Conservation (phyloP, 2,888 invertebrate genomes). For the Synanthedon myopaeformis region DNA sequence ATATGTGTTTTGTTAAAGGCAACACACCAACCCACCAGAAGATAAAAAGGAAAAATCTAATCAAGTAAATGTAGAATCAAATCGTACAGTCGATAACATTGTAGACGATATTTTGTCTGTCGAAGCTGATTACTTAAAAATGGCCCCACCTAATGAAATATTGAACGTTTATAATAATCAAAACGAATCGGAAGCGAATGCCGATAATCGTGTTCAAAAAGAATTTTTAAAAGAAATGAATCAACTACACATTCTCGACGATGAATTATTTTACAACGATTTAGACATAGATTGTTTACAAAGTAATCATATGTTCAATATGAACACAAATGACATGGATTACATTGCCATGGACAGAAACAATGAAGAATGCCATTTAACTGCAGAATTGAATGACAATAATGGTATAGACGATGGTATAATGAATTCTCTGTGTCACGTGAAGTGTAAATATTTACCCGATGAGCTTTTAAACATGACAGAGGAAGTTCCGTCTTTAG, state of each 20-base stretch:
- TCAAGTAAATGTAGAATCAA: slow-evolving; percentile 17
- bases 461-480: slow-evolving; percentile 43
- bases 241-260: slow-evolving; percentile 50
- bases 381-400: slow-evolving; percentile 31
- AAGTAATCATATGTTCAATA: slow-evolving; percentile 43
- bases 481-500: slow-evolving; percentile 17
- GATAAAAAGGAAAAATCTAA: slow-evolving; percentile 8
- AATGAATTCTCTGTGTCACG: slow-evolving; percentile 45
- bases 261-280: slow-evolving; percentile 54
- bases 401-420: slow-evolving; percentile 41
- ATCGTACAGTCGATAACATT: slow-evolving; percentile 49
- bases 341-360: slow-evolving; percentile 24
- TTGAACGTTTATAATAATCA: slow-evolving; percentile 27
- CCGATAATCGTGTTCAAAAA: slow-evolving; percentile 50
- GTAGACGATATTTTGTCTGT: slow-evolving; percentile 59
- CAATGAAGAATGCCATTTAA: slow-evolving; percentile 46
- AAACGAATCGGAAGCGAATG: slow-evolving; percentile 22
- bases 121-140: slow-evolving; percentile 54
- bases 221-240: slow-evolving; percentile 57
- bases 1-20: slow-evolving; percentile 10
- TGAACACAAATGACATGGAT: slow-evolving; percentile 35
- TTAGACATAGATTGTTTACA: slow-evolving; percentile 56
- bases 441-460: slow-evolving; percentile 36
- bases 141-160: slow-evolving; percentile 37
- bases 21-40: slow-evolving; percentile 20